Conservation (phyloP, 2,888 invertebrate species). For the Yponomeuta sedellus region DNA sequence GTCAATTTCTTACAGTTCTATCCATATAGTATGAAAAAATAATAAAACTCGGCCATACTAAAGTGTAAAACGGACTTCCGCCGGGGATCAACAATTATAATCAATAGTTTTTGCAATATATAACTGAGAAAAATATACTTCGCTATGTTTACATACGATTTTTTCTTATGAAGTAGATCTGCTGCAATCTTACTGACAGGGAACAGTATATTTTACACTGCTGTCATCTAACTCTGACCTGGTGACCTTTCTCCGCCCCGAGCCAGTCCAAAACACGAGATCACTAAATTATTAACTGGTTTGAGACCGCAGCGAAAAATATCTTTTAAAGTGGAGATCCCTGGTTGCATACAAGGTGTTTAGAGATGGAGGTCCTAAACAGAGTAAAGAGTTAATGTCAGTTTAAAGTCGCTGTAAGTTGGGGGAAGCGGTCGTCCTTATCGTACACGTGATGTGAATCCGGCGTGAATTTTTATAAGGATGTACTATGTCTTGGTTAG, state of each 20-base stretch:
- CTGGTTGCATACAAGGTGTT: background rate
- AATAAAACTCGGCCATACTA: too few species aligned
- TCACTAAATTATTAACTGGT: background rate
- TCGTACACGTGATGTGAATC: slow-evolving; percentile 60
- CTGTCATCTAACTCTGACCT: background rate
- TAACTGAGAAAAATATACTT: too few species aligned
- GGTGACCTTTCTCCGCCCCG: background rate
- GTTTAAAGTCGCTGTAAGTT: slow-evolving; percentile 57
- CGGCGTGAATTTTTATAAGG: background rate
- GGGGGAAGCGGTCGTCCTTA: slow-evolving; percentile 54
- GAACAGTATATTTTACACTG: background rate
- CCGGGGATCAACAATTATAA: too few species aligned
- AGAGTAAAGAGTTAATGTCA: slow-evolving; percentile 18
- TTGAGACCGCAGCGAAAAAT: background rate
- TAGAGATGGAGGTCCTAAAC: background rate
- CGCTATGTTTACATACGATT: too few species aligned
- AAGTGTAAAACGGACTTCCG: too few species aligned
- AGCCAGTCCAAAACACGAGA: background rate
- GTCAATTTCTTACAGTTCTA: too few species aligned
- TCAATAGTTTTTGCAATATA: too few species aligned
- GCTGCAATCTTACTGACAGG: background rate
- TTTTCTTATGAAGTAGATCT: too few species aligned
- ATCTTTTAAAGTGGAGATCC: background rate
- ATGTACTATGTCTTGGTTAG: background rate
- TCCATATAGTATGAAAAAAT: too few species aligned